Base-by-base conservation (phyloP, 2,888 invertebrate species). In the Drosophila birchii region DNA sequence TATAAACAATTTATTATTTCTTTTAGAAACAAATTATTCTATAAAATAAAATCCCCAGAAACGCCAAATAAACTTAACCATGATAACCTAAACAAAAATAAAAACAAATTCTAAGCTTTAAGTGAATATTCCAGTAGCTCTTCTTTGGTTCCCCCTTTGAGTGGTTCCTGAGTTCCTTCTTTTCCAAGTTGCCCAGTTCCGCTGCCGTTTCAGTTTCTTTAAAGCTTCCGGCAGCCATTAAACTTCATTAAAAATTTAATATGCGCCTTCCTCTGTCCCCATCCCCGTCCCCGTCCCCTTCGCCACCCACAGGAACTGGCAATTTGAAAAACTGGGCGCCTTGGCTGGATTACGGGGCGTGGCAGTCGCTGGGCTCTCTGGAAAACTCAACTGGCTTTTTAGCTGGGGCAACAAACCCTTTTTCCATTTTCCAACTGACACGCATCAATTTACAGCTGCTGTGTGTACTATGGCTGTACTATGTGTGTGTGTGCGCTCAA, bases 161-260 rank as follows among this genome's bases (percentile, higher is more conserved):
- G 38, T 20, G 20, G 16, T 36, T 32, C 9, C 29, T n/a, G 16
- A n/a, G 29, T 20, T 47, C 16, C 44, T 29, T 12, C 36, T 32
- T 26, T 63, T 47, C 61, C 29, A 26, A 57, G 43, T 62, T 58
- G 45, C 64, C 53, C 45, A 53, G 67, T 66, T 73, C 59, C 71
- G 55, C 34, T 69, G n/a, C 47, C 26, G 45, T 51, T 53, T 58
- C 58, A 53, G 63, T 47, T 69, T 69, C 78, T 83, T 83, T 86
- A 78, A 81, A 89, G 81, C 90, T 89, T 90, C 90, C 91, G 91
- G 88, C 88, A 80, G 91, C 90, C 91, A 91, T 91, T 91, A 90
- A 90, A 91, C 85, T 89, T 91, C 90, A 91, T 91, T 91, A 91
- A 91, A 91, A 91, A 91, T 91, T 91, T 90, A 91, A 89, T 91